A percentile compares a stretch with the other conserved stretches of the same genome.
Evolutionary conservation across 30 jellyfish, hydroid and myxozoan species (phyloP).

Genomic region (Hydractinia echinata): DNA sequence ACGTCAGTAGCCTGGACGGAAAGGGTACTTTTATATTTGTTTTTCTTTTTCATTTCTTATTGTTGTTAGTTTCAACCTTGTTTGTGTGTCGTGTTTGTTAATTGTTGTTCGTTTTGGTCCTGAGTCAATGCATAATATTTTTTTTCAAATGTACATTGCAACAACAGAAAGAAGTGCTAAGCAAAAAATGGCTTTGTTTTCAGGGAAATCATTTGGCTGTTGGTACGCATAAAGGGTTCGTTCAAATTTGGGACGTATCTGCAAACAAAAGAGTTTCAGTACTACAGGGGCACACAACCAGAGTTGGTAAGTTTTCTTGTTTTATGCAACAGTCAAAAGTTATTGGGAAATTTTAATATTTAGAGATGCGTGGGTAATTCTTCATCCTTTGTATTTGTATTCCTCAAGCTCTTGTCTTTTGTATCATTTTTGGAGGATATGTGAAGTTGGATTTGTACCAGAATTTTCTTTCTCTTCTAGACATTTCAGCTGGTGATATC

Average conservation of each 20-base stretch:
- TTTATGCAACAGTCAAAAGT: neutral
- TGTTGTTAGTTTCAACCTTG: neutral
- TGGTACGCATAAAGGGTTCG: conserved; percentile 80
- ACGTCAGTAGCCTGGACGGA: conserved; percentile 95
- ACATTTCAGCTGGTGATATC: too few relatives aligned
- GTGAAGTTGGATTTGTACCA: too few relatives aligned
- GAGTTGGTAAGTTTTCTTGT: conserved; percentile 65
- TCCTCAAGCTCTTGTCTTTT: too few relatives aligned
- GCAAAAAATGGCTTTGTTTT: neutral
- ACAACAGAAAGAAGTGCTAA: too few relatives aligned
- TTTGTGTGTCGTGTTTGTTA: neutral
- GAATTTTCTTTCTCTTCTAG: too few relatives aligned
- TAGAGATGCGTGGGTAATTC: neutral
- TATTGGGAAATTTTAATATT: neutral
- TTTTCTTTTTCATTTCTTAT: neutral
- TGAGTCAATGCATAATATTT: too few relatives aligned
- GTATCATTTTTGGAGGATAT: too few relatives aligned
- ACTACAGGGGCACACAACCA: conserved; percentile 68
- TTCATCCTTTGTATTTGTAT: too few relatives aligned
- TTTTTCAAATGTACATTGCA: too few relatives aligned
- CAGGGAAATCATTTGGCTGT: conserved; percentile 85
- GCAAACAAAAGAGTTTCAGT: conserved; percentile 56
- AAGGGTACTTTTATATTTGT: conserved; percentile 35
- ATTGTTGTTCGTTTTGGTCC: too few relatives aligned
- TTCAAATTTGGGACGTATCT: conserved; percentile 78